Base-by-base conservation (phyloP, 2,797 vertebrate species). In the Heliangelus exortis region DNA sequence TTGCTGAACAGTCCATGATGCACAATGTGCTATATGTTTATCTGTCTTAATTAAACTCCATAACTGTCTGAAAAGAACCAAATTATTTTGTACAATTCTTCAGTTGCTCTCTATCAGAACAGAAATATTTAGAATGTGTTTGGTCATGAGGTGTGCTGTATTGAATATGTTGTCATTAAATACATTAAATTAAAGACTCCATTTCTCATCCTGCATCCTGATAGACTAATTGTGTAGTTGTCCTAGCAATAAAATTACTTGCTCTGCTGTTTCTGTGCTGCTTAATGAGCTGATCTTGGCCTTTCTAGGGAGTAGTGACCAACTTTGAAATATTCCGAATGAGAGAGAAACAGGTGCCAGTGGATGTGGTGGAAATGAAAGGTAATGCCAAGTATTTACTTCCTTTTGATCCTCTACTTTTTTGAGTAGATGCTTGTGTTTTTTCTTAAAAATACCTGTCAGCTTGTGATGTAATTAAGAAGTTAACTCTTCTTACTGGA, bases 251-350 rank as follows among this genome's bases (percentile, higher is more conserved):
- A 68, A 68, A 84, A 15, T 34, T 13, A 22, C 33, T 89, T 91
- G 31, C 36, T 82, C 2, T 84, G 0, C 66, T 88, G 18, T 4
- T 57, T 63, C 62, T 67, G 3, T 88, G 29, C 33, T 89, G 67
- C 25, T 12, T 84, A 89, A 83, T 9, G 57, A 74, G 29, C 59
- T 76, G 19, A 18, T 93, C 55, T 84, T 94, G 87, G 17, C 73
- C 55, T 92, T 97, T 67, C 36, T 91, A 99, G 99, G 99, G 99
- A n/a, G 99, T 99, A 62, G 99, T 99, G 94, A 99, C 99, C 97
- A 99, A 99, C 97, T 99, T 99, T 98, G 99, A 99, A 98, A 99
- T 99, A 97, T 99, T 99, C 98, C 97, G 99, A 93, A 99, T 99
- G 99, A 98, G 99, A 95, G 99, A 99, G 96, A 99, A 99, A 77